phyloP scores from a whole-genome alignment of 2,797 vertebrate genomes.

The Tympanoctomys barrerae region DNA sequence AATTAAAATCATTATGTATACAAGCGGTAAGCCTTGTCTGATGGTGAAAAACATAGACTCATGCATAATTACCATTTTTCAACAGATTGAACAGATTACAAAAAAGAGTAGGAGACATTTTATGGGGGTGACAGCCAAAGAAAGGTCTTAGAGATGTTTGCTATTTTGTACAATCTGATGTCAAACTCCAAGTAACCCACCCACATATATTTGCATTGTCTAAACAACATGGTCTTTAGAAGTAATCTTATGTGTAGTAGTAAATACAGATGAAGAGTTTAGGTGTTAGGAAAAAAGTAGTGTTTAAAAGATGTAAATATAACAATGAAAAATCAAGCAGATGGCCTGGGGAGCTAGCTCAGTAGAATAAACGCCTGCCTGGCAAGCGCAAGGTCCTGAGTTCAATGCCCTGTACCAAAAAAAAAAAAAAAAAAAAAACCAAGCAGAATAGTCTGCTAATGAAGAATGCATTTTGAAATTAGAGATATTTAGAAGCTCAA shows the following conservation, averaged over 20 bases:
- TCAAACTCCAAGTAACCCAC: not conserved
- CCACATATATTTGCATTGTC: not conserved
- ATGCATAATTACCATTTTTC: conserved; percentile 68
- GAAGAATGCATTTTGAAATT: not conserved
- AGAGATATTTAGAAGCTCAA: not conserved
- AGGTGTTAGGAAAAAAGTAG: not conserved
- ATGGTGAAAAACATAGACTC: conserved; percentile 46
- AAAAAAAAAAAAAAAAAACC: not conserved
- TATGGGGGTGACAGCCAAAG: conserved; percentile 11
- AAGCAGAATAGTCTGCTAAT: not conserved
- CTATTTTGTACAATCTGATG: conserved; percentile 49
- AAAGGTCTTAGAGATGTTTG: conserved; percentile 24
- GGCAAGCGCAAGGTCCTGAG: no score
- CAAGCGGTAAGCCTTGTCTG: conserved; percentile 62
- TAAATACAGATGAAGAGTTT: not conserved
- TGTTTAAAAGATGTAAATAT: not conserved
- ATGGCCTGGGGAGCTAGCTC: no score
- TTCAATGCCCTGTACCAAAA: no score
- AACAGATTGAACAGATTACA: conserved; percentile 59
- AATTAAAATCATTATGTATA: conserved; percentile 72
- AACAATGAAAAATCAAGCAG: not conserved
- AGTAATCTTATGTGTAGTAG: not conserved
- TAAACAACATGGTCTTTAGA: not conserved
- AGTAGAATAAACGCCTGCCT: no score
- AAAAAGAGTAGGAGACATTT: conserved; percentile 40